Evolutionary conservation across 2,797 vertebrate species (phyloP).

Genomic region (Heliangelus exortis): DNA sequence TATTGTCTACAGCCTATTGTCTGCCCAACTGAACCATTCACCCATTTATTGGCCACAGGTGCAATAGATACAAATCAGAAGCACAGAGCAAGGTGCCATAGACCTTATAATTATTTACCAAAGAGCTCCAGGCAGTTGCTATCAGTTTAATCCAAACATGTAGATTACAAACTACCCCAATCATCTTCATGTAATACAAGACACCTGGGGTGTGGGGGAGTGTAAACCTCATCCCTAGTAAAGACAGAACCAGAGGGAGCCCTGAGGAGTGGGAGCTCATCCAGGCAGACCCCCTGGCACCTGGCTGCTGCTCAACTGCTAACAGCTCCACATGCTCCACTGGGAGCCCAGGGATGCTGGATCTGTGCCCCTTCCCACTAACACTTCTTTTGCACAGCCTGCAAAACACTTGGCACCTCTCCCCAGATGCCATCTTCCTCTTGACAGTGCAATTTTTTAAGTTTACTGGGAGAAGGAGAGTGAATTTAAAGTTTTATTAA

Average conservation of each 20-base stretch:
- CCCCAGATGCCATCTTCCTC: not conserved
- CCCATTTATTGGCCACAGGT: rapidly evolving
- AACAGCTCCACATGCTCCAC: too few relatives aligned
- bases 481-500: not conserved
- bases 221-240: not conserved
- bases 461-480: not conserved
- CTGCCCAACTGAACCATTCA: not conserved
- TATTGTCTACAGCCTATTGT: rapidly evolving
- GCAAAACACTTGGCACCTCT: not conserved
- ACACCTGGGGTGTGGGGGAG: rapidly evolving
- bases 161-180: too few relatives aligned
- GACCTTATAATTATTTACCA: not conserved
- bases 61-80: not conserved
- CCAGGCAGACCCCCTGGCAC: not conserved
- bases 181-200: rapidly evolving
- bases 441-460: rapidly evolving
- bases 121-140: rapidly evolving
- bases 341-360: not conserved
- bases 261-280: rapidly evolving
- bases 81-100: not conserved
- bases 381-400: not conserved
- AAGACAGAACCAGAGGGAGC: not conserved
- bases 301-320: rapidly evolving
- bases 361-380: rapidly evolving
- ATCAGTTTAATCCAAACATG: not conserved